These are phyloP conservation scores for Myotis planiceps DNA, from an alignment of 2,797 vertebrate species.

Conservation along the genomic window DNA sequence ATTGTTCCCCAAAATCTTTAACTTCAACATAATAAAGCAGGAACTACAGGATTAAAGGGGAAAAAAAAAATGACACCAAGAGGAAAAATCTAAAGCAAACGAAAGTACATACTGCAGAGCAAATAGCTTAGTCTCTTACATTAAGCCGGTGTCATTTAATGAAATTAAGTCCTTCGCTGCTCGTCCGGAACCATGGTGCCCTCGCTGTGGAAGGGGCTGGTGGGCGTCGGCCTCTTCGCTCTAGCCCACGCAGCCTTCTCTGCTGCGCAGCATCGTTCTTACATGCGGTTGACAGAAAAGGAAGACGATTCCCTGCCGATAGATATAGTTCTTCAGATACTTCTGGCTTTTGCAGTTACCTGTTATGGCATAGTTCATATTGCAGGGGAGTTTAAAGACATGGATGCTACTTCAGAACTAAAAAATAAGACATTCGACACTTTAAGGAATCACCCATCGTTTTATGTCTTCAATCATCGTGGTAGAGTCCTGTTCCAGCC, in stretches of 20 bases:
- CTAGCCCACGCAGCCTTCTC: slow-evolving; percentile 97
- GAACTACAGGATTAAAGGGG: not conserved
- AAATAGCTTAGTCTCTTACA: not conserved
- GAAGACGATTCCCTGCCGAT: slow-evolving; percentile 97
- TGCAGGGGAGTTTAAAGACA: slow-evolving; percentile 98
- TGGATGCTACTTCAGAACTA: slow-evolving; percentile 98
- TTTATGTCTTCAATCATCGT: slow-evolving; percentile 98
- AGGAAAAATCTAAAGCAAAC: slow-evolving; percentile 9
- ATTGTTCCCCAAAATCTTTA: not conserved
- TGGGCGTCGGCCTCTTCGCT: slow-evolving; percentile 95
- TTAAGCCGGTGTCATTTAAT: not conserved
- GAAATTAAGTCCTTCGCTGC: not conserved
- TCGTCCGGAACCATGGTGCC: slow-evolving; percentile 90
- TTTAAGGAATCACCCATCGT: slow-evolving; percentile 98
- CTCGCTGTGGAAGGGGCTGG: slow-evolving; percentile 96
- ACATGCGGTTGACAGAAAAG: slow-evolving; percentile 98
- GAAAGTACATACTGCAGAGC: not conserved
- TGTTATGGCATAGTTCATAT: slow-evolving; percentile 99
- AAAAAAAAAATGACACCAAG: not conserved
- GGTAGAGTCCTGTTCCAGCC: slow-evolving; percentile 94
- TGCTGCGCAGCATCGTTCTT: slow-evolving; percentile 97
- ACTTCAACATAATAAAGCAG: not conserved
- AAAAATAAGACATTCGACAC: slow-evolving; percentile 99
- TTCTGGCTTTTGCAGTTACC: slow-evolving; percentile 96
- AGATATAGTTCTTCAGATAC: slow-evolving; percentile 98